These are phyloP conservation scores for Vulpes vulpes DNA, from an alignment of 2,113 vertebrate species.

Conservation along the genomic window DNA sequence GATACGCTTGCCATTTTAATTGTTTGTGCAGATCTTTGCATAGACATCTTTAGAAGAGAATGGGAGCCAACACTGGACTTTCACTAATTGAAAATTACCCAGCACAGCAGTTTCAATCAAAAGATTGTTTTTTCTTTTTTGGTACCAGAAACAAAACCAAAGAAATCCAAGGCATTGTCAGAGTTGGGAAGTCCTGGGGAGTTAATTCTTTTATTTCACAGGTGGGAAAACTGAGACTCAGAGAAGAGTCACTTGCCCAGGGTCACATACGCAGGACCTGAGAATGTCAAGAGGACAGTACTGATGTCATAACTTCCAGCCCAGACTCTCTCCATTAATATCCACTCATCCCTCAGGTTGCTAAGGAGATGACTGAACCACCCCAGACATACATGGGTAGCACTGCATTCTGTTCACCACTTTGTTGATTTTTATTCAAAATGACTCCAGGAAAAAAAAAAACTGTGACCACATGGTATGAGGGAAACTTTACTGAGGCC, in stretches of 20 bases:
- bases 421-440: neutral
- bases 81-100: neutral
- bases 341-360: neutral
- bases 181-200: neutral
- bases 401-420: too few relatives aligned
- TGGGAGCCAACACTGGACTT: neutral
- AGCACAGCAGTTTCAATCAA: neutral
- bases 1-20: neutral
- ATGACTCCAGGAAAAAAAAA: neutral
- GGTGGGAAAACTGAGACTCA: neutral
- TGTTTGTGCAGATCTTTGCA: neutral
- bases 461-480: neutral
- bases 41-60: neutral
- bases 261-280: neutral
- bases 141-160: neutral
- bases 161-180: neutral
- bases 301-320: too few relatives aligned
- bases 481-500: neutral
- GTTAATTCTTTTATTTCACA: neutral
- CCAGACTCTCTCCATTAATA: neutral
- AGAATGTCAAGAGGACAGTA: fast-evolving
- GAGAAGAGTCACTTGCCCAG: neutral
- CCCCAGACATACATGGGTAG: fast-evolving
- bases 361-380: neutral
- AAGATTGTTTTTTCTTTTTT: neutral